Evolutionary conservation across 2,113 vertebrate genomes (phyloP), one percentile per base, ranked within the genome.

Genomic region (Phyllopteryx taeniolatus): DNA sequence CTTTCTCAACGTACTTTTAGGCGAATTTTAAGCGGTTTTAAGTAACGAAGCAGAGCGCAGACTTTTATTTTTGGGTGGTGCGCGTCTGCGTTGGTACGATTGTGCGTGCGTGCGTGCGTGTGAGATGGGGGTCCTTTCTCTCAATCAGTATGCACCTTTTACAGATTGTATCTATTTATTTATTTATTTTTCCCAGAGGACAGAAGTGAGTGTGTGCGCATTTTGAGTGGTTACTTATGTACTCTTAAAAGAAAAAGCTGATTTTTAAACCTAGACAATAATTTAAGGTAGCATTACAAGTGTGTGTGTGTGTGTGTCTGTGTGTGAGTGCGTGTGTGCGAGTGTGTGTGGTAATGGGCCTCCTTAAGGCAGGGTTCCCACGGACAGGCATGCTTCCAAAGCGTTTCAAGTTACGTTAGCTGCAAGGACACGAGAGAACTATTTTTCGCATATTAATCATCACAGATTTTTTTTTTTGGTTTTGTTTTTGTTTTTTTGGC

Each of bases 141-240:
- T 88, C 87, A 83, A 85, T 88, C 83, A 80, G 84, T 90, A 92
- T 90, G 91, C 92, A 91, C 91, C 90, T 90, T 91, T 90, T 86
- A 91, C 90, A 91, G 90, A 92, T 89, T 89, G 86, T 91, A 89
- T 89, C 87, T 93, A 94, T 93, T 94, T 93, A 93, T 94, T 93
- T 93, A 94, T 94, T 94, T 92, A 92, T 93, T 92, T 86, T 88
- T 91, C 84, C 87, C 88, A 88, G 82, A 87, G 81, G 84, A 86
- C 76, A 88, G 85, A 90, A 80, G 22, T 70, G 81, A 77, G 60
- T 78, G 53, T 72, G 76, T 59, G 74, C 64, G 66, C 76, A 65
- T 76, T 75, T 59, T 43, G 86, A 76, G 62, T 72, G 89, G 72
- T 84, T 84, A 83, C 82, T 83, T 85, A 81, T 82, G 84, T 90